Evolutionary conservation across 1,140 invertebrate species (phyloP).

Genomic region (Daktulosphaira vitifoliae): DNA sequence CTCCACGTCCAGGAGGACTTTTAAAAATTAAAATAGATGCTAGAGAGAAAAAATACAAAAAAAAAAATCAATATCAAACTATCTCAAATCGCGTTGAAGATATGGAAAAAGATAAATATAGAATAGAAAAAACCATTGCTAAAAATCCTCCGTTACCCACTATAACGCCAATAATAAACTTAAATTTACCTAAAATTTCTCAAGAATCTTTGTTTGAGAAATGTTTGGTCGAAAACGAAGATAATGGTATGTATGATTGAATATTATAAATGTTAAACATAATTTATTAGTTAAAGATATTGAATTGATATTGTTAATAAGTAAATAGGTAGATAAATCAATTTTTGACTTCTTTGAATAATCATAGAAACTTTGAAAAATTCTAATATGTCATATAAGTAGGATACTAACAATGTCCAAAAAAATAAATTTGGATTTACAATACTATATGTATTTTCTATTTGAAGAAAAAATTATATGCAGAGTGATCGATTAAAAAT

Average conservation of each 20-base stretch:
- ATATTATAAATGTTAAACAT: no score
- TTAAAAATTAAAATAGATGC: slow-evolving; percentile 12
- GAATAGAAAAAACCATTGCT: not conserved
- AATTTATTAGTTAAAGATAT: no score
- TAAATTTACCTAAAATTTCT: slow-evolving; percentile 25
- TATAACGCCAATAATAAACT: not conserved
- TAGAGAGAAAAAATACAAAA: not conserved
- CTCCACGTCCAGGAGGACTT: not conserved
- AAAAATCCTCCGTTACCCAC: not conserved
- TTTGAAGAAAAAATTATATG: no score
- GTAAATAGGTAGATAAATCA: no score
- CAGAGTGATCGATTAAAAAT: no score
- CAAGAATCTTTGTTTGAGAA: slow-evolving; percentile 23
- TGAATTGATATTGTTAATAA: no score
- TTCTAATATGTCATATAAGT: no score
- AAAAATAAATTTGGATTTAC: no score
- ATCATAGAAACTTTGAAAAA: no score
- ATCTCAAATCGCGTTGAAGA: slow-evolving; percentile 1
- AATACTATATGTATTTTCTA: no score
- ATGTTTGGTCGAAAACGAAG: slow-evolving; percentile 15
- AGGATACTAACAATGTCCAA: no score
- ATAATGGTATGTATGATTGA: slow-evolving; percentile 9
- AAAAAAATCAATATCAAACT: not conserved
- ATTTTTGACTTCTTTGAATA: no score
- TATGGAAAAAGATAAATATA: slow-evolving; percentile 11